Percentiles rank a stretch among this genome's conserved stretches.
Conservation (phyloP, 1,140 invertebrate genomes). For the Bradynema listronoti region DNA sequence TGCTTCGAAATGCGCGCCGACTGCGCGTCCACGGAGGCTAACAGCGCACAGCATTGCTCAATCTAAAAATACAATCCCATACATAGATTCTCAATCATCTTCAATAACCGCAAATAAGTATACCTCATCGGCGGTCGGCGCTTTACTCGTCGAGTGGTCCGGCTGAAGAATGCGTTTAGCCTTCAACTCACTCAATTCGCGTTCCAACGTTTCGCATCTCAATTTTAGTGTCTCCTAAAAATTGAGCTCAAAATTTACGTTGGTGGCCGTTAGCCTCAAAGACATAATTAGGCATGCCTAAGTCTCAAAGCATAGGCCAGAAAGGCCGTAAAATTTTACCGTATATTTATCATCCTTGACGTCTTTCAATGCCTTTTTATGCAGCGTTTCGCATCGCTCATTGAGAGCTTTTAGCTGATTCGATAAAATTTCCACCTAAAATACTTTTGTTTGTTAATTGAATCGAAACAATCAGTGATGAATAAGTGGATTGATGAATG, state of each 20-base stretch:
- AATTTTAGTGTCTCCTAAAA: conserved; percentile 36
- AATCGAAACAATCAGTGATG: no score
- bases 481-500: no score
- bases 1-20: conserved; percentile 47
- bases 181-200: conserved; percentile 43
- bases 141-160: conserved; percentile 9
- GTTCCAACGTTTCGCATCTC: conserved; percentile 41
- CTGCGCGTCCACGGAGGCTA: conserved; percentile 53
- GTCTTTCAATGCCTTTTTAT: conserved; percentile 39
- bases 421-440: conserved; percentile 44
- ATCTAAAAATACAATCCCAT: conserved; percentile 28
- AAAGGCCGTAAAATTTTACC: no score
- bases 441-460: no score
- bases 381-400: conserved; percentile 44
- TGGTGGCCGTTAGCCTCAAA: not conserved
- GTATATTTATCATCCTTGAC: conserved; percentile 19
- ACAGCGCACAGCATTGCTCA: conserved; percentile 49
- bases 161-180: conserved; percentile 30
- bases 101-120: conserved; percentile 3
- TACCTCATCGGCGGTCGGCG: conserved; percentile 47
- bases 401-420: conserved; percentile 47
- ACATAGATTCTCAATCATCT: not conserved
- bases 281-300: no score
- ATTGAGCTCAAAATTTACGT: not conserved
- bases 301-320: no score